Percentiles rank a stretch among this genome's conserved stretches.
phyloP scores from a whole-genome alignment of 2,888 invertebrate genomes.

The Sesia apiformis region DNA sequence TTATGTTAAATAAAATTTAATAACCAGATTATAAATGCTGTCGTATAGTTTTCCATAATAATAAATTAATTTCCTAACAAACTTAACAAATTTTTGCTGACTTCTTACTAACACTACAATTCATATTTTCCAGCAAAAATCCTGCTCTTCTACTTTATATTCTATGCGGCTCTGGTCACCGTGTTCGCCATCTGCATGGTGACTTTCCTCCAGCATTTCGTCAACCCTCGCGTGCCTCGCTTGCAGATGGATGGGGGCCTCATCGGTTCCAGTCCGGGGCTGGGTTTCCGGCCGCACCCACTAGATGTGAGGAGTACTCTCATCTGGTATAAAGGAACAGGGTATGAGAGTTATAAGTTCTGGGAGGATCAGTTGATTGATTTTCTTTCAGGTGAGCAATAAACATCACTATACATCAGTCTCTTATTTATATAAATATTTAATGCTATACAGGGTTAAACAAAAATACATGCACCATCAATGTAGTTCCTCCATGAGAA shows the following conservation, averaged over 20 bases:
- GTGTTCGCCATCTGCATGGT: conserved; percentile 94
- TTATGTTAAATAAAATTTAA: no score
- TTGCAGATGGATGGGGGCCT: conserved; percentile 88
- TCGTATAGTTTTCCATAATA: no score
- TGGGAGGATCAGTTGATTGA: conserved; percentile 86
- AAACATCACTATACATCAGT: no score
- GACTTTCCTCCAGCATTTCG: conserved; percentile 91
- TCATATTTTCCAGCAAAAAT: conserved; percentile 84
- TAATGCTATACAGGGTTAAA: no score
- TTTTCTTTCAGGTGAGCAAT: conserved; percentile 83
- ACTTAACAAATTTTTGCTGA: no score
- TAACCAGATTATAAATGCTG: no score
- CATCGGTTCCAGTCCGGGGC: conserved; percentile 95
- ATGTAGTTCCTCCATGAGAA: no score
- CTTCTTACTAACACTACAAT: no score
- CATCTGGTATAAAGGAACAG: conserved; percentile 93
- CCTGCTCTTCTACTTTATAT: conserved; percentile 92
- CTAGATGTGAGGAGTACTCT: conserved; percentile 94
- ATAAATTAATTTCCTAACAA: no score
- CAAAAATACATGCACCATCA: no score
- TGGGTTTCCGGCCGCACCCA: conserved; percentile 96
- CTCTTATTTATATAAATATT: no score
- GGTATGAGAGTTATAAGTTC: conserved; percentile 81
- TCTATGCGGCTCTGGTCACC: conserved; percentile 90
- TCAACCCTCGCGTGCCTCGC: conserved; percentile 90